Conservation (phyloP, 2,797 vertebrate genomes). For the Amniataba percoides region DNA sequence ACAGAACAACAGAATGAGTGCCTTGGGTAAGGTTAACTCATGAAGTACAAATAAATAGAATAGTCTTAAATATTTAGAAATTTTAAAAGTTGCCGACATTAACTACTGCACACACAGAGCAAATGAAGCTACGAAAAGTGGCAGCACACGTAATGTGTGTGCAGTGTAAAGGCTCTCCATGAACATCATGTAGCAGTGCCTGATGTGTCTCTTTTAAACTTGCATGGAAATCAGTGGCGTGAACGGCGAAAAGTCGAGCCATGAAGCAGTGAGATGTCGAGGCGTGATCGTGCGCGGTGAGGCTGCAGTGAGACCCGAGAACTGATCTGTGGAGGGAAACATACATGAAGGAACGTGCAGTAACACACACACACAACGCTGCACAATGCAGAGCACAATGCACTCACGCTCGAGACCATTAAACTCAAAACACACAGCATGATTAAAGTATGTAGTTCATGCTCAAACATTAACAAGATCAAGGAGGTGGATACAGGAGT, state of each 20-base stretch:
- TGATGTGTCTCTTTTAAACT: not conserved
- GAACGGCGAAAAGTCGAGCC: too few species aligned
- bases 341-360: not conserved
- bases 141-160: not conserved
- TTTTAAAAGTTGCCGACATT: too few species aligned
- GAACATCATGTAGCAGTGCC: not conserved
- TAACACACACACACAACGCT: not conserved
- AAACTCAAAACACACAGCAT: not conserved
- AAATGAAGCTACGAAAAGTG: not conserved
- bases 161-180: not conserved
- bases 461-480: conserved; percentile 9
- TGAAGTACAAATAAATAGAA: not conserved
- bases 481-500: not conserved
- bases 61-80: not conserved
- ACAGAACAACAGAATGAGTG: not conserved
- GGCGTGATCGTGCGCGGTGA: not conserved
- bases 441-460: conserved; percentile 3
- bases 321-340: conserved; percentile 9
- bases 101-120: not conserved
- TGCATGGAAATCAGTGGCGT: conserved; percentile 8
- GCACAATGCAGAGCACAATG: not conserved
- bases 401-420: not conserved
- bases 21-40: not conserved
- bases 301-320: not conserved
- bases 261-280: conserved; percentile 3